phyloP scores from a whole-genome alignment of 2,888 invertebrate species.

The Drosophila silvestris region DNA sequence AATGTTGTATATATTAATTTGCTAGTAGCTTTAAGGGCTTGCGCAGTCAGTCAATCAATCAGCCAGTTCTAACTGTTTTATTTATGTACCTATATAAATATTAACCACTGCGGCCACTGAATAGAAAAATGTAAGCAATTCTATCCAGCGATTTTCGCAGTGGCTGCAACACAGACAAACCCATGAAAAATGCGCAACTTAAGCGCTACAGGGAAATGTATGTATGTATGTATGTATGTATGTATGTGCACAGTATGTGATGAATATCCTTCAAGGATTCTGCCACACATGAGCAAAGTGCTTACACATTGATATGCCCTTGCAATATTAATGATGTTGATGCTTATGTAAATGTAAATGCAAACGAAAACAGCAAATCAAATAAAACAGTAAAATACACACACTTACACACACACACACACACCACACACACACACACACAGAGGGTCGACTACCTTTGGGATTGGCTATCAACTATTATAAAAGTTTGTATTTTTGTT shows the following conservation, averaged over 20 bases:
- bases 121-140: conserved; percentile 1
- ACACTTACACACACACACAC: not conserved
- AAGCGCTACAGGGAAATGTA: not conserved
- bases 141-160: not conserved
- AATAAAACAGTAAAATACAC: conserved; percentile 42
- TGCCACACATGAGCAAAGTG: conserved; percentile 29
- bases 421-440: not conserved
- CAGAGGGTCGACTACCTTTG: not conserved
- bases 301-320: conserved; percentile 56
- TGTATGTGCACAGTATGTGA: not conserved
- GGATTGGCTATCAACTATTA: conserved; percentile 11
- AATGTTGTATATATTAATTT: not conserved
- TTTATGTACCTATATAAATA: not conserved
- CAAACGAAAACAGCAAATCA: conserved; percentile 58
- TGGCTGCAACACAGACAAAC: not conserved
- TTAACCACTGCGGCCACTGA: not conserved
- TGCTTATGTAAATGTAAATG: conserved; percentile 66
- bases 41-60: not conserved
- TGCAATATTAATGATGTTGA: conserved; percentile 75
- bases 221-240: not conserved
- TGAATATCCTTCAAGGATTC: not conserved
- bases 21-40: not conserved
- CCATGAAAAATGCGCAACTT: not conserved
- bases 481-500: conserved; percentile 21
- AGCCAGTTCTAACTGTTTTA: not conserved